phyloP scores from a whole-genome alignment of 1,140 invertebrate genomes.

The Dreissena rostriformis region DNA sequence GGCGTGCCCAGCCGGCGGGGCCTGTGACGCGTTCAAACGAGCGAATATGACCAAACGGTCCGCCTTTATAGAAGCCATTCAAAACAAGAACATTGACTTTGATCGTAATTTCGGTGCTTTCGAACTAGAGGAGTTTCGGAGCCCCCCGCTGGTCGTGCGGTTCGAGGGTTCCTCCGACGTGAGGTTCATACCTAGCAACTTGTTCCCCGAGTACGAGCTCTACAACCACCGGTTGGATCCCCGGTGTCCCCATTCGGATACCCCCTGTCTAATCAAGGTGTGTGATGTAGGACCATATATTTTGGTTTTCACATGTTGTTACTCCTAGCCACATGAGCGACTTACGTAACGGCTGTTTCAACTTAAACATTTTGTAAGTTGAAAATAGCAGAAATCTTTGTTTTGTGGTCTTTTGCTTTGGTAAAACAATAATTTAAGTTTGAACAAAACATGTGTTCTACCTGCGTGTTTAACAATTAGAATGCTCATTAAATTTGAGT shows the following conservation, averaged over 20 bases:
- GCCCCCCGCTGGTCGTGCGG: slow-evolving; percentile 8
- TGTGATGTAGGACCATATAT: too few species aligned
- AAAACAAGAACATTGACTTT: slow-evolving; percentile 18
- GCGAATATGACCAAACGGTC: background rate
- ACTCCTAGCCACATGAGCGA: too few species aligned
- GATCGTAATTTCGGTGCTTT: slow-evolving; percentile 3
- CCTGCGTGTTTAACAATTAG: too few species aligned
- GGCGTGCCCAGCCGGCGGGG: background rate
- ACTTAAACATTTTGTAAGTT: too few species aligned
- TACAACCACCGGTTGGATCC: slow-evolving; percentile 25
- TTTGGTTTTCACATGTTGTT: too few species aligned
- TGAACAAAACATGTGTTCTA: too few species aligned
- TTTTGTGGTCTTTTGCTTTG: too few species aligned
- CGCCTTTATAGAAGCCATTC: background rate
- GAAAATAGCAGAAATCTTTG: too few species aligned
- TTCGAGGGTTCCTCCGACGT: slow-evolving; percentile 17
- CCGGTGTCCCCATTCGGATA: background rate
- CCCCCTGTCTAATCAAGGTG: background rate
- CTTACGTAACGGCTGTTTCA: too few species aligned
- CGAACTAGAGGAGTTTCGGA: background rate
- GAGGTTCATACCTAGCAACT: background rate
- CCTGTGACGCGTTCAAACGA: background rate
- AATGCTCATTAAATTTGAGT: too few species aligned
- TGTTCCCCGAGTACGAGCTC: slow-evolving; percentile 34
- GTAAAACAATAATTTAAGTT: too few species aligned